phyloP scores from a whole-genome alignment of 2,888 invertebrate genomes.

The Lasioglossum zephyrum region DNA sequence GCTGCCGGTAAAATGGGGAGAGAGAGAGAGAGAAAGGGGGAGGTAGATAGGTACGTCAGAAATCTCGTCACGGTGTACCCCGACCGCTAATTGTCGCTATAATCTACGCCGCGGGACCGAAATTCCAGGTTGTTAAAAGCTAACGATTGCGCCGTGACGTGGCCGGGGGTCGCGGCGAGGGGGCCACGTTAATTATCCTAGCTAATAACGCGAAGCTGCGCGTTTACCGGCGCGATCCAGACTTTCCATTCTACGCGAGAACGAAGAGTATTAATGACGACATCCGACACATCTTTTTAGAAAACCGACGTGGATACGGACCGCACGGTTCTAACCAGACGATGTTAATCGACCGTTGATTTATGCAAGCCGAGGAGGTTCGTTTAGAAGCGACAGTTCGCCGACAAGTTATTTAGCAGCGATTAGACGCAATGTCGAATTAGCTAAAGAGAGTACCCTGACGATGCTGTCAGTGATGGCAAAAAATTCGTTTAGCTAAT shows the following conservation, averaged over 20 bases:
- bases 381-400: conserved; percentile 23
- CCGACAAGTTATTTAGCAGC: conserved; percentile 34
- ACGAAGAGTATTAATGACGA: conserved; percentile 43
- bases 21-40: not conserved
- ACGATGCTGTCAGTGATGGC: conserved; percentile 40
- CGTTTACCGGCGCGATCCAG: conserved; percentile 48
- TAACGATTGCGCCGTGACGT: conserved; percentile 72
- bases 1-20: not conserved
- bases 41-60: conserved; percentile 65
- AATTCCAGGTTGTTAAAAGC: conserved; percentile 75
- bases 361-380: conserved; percentile 20
- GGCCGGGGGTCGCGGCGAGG: conserved; percentile 14
- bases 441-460: conserved; percentile 13
- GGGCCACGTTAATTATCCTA: conserved; percentile 75
- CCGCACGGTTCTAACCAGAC: not conserved
- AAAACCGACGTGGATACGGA: conserved; percentile 21
- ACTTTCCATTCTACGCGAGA: conserved; percentile 42
- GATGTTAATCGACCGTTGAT: conserved; percentile 29
- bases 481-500: conserved; percentile 81
- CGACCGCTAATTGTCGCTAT: conserved; percentile 71
- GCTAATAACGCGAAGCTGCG: conserved; percentile 74
- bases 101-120: conserved; percentile 70
- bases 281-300: conserved; percentile 10
- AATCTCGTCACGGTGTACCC: conserved; percentile 72
- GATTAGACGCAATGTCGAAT: conserved; percentile 58